Evolutionary conservation across 2,113 vertebrate species (phyloP), one percentile per base, ranked within the genome.

Genomic region (Ciconia boyciana): DNA sequence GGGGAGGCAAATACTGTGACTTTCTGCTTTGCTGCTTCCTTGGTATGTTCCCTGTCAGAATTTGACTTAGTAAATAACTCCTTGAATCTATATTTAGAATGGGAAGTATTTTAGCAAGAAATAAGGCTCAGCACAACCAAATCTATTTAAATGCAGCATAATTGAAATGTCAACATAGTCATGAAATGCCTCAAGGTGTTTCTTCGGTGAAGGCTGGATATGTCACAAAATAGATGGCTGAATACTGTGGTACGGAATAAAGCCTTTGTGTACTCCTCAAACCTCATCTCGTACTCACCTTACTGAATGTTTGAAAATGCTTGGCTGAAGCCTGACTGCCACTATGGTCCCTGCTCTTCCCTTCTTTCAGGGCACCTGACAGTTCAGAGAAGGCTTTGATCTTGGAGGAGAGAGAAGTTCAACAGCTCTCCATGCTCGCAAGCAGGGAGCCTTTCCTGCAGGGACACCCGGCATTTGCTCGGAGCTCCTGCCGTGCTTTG

Each of bases 121-220:
- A 39, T 82, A 87, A 91, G 69, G 17, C 80, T 91, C 78, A 72
- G 89, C 78, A 80, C 87, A 72, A 94, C 61, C 65, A 76, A 74
- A 76, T 76, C 81, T 91, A 54, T 95, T 93, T 95, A 94, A 97
- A 94, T 95, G 62, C 83, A 85, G 54, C 46, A 22, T 96, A 94
- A 97, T 74, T 94, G 89, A 96, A 95, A 87, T 87, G 93, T 97
- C 89, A 95, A 58, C 91, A 16, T 26, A 89, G 81, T 83, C 57
- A 8, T 69, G 83, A 87, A 94, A 48, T 66, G 81, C 87, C 91
- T 94, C 65, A 61, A 92, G 93, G 96, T 94, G 62, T 91, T 94
- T 94, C 69, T 89, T 65, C n/a, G 3, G 65, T 69, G 77, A 72
- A 87, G 77, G 72, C 83, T 92, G 83, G 46, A 16, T 91, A 10